Percentiles rank a stretch among this genome's conserved stretches.
Conservation (phyloP, 2,888 invertebrate species). For the Ochropleura plecta region DNA sequence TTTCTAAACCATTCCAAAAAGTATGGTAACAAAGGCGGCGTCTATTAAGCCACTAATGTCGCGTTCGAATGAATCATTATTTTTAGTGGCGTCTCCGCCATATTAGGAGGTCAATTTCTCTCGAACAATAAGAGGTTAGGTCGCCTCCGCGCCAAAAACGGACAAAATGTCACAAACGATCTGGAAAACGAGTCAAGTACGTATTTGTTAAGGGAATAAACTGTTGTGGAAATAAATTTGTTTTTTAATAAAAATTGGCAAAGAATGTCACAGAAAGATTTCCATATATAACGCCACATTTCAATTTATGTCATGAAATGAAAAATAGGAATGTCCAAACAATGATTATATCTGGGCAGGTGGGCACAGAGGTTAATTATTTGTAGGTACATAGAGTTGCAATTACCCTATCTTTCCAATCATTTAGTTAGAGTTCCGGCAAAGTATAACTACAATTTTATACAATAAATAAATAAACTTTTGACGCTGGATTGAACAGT, state of each 20-base stretch:
- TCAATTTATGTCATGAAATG: background rate
- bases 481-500: background rate
- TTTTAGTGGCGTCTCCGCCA: constrained; percentile 64
- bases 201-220: constrained; percentile 30
- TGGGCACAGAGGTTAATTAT: background rate
- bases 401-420: background rate
- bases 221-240: constrained; percentile 30
- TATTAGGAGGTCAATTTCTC: constrained; percentile 66
- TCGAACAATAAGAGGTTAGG: constrained; percentile 63
- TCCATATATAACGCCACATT: too few species aligned
- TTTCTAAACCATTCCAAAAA: constrained; percentile 61
- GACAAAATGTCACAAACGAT: constrained; percentile 62
- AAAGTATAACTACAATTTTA: too few species aligned
- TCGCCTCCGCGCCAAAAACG: constrained; percentile 55
- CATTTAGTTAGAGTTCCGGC: background rate
- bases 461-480: background rate
- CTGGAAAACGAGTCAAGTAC: constrained; percentile 45
- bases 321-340: background rate
- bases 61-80: constrained; percentile 66
- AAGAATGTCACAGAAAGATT: background rate
- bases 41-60: constrained; percentile 61
- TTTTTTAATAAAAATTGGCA: constrained; percentile 25
- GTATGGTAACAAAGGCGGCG: constrained; percentile 57
- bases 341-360: background rate
- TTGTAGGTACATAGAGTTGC: background rate